Conservation (phyloP, 2,797 vertebrate genomes). For the Onychomys torridus region DNA sequence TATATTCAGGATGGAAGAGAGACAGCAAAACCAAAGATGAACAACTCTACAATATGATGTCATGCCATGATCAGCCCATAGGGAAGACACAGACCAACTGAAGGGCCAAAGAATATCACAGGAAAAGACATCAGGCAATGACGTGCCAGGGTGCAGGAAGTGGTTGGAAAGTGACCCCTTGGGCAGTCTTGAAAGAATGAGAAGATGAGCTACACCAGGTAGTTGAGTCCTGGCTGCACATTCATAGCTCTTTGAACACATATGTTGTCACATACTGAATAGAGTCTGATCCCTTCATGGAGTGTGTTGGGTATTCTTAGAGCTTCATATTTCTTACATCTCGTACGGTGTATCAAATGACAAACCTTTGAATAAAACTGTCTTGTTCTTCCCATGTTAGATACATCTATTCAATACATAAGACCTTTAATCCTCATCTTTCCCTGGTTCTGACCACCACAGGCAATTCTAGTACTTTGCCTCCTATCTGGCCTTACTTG, state of each 20-base stretch:
- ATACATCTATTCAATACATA: accelerated
- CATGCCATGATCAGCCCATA: accelerated
- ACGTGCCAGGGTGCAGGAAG: background rate
- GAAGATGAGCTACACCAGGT: no score
- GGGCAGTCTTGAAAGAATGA: background rate
- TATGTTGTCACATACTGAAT: background rate
- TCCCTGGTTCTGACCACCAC: no score
- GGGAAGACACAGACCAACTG: background rate
- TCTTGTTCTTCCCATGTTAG: background rate
- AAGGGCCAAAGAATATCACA: background rate
- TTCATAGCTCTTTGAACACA: background rate
- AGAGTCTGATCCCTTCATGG: background rate
- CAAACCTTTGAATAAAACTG: background rate
- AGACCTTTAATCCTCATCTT: accelerated
- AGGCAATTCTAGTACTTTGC: background rate
- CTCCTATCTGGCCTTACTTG: accelerated
- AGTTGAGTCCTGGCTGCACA: background rate
- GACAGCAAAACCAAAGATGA: background rate
- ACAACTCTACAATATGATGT: accelerated
- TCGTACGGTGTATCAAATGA: background rate
- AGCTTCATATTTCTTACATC: background rate
- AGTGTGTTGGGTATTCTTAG: accelerated
- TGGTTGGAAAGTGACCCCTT: accelerated
- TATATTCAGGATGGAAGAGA: background rate
- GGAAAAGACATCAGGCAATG: no score